These are phyloP conservation scores for Globodera ellingtonae DNA, from an alignment of 1,140 invertebrate species.

Conservation along the genomic window DNA sequence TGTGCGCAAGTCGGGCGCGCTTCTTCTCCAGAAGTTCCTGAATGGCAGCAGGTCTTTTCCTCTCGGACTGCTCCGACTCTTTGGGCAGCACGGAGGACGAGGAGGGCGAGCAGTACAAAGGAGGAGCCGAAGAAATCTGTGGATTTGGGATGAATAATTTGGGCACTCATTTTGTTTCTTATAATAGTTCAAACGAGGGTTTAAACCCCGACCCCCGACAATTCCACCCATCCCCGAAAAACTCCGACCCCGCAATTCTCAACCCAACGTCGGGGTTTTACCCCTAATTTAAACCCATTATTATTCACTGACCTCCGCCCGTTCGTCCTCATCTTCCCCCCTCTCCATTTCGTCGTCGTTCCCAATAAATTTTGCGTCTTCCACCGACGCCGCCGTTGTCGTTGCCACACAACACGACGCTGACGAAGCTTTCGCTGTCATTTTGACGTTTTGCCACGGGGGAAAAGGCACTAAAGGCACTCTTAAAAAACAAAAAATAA, in stretches of 20 bases:
- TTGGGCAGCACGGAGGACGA: slow-evolving; percentile 35
- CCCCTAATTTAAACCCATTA: too few species aligned
- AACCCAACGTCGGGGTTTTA: too few species aligned
- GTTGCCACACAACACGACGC: background rate
- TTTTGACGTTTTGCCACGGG: background rate
- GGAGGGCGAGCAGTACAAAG: background rate
- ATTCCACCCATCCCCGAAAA: too few species aligned
- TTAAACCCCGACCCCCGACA: too few species aligned
- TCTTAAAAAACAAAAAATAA: background rate
- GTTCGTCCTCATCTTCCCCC: background rate
- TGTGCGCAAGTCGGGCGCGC: slow-evolving; percentile 42
- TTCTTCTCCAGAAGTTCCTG: slow-evolving; percentile 55
- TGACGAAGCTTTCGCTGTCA: background rate
- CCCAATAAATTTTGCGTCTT: background rate
- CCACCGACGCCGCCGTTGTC: too few species aligned
- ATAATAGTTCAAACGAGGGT: too few species aligned
- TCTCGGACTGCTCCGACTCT: slow-evolving; percentile 41
- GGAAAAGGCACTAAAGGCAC: background rate
- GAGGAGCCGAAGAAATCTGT: background rate
- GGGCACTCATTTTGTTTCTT: background rate
- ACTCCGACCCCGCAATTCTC: too few species aligned
- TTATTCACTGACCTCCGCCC: too few species aligned
- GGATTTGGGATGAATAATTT: background rate
- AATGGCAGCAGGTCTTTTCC: slow-evolving; percentile 52
- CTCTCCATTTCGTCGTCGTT: background rate